Conservation (phyloP, 2,113 vertebrate genomes). For the Carassius gibelio region DNA sequence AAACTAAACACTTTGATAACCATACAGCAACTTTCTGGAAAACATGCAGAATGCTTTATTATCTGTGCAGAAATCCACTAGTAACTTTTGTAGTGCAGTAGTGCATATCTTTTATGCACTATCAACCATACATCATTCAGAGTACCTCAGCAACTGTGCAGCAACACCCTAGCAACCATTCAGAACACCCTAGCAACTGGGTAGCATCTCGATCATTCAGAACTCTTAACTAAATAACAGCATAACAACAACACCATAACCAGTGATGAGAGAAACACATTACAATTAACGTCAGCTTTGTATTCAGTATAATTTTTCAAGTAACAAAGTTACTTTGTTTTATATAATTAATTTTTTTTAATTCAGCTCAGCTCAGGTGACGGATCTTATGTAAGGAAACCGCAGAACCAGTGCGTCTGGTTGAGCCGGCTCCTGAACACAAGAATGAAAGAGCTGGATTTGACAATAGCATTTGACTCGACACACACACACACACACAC, state of each 20-base stretch:
- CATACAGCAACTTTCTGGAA: not conserved
- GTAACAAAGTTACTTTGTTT: not conserved
- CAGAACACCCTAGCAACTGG: not conserved
- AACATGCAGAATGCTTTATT: not conserved
- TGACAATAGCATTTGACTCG: not conserved
- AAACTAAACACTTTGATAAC: not conserved
- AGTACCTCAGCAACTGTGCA: not conserved
- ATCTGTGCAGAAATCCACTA: not conserved
- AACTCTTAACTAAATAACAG: no score
- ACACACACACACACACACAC: not conserved
- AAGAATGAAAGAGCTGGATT: slow-evolving; percentile 18
- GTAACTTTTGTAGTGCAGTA: not conserved
- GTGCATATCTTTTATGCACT: not conserved
- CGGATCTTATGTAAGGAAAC: slow-evolving; percentile 17
- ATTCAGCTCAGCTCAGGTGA: no score
- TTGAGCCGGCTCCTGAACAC: not conserved
- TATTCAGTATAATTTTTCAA: no score
- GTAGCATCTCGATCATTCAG: no score
- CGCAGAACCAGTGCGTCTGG: not conserved
- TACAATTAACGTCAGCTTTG: no score
- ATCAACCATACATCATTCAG: not conserved
- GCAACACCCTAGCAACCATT: not conserved
- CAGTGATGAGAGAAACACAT: no score
- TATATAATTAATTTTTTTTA: no score
- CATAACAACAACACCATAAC: no score